These are phyloP conservation scores for Drosophila robusta DNA, from an alignment of 2,888 invertebrate genomes.

Conservation along the genomic window DNA sequence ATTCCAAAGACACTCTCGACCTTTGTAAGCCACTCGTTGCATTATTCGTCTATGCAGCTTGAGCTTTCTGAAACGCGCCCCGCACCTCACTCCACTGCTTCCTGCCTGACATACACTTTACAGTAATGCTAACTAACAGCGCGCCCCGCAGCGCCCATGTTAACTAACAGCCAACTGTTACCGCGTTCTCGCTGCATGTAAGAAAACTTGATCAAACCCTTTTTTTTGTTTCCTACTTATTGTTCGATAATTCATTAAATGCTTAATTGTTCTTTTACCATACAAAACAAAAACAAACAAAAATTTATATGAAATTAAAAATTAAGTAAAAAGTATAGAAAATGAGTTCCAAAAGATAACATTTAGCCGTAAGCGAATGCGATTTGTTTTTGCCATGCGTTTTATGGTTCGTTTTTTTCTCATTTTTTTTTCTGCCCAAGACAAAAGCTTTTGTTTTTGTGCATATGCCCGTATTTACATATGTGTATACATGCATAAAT, in stretches of 20 bases:
- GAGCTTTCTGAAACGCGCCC: slow-evolving; percentile 36
- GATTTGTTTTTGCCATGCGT: slow-evolving; percentile 50
- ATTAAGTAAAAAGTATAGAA: slow-evolving; percentile 9
- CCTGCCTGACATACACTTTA: slow-evolving; percentile 21
- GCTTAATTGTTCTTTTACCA: slow-evolving; percentile 51
- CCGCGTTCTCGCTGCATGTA: slow-evolving; percentile 41
- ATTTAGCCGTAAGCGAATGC: slow-evolving; percentile 42
- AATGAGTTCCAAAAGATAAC: slow-evolving; percentile 31
- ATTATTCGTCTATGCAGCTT: slow-evolving; percentile 36
- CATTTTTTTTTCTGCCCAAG: slow-evolving; percentile 33
- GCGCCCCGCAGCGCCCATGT: slow-evolving; percentile 43
- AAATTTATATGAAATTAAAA: neutral
- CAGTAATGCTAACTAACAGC: slow-evolving; percentile 61
- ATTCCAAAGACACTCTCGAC: slow-evolving; percentile 85
- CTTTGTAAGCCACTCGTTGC: slow-evolving; percentile 84
- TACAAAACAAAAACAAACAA: slow-evolving; percentile 19
- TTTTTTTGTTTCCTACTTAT: slow-evolving; percentile 5
- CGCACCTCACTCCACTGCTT: slow-evolving; percentile 16
- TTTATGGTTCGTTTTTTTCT: slow-evolving; percentile 40
- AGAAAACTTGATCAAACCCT: slow-evolving; percentile 44
- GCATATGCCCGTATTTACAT: slow-evolving; percentile 49
- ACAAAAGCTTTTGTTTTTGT: slow-evolving; percentile 44
- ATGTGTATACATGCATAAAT: slow-evolving; percentile 56
- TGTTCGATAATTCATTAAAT: slow-evolving; percentile 10
- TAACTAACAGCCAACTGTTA: slow-evolving; percentile 57